These are phyloP conservation scores for Hypena proboscidalis DNA, from an alignment of 2,888 invertebrate species.

Conservation along the genomic window DNA sequence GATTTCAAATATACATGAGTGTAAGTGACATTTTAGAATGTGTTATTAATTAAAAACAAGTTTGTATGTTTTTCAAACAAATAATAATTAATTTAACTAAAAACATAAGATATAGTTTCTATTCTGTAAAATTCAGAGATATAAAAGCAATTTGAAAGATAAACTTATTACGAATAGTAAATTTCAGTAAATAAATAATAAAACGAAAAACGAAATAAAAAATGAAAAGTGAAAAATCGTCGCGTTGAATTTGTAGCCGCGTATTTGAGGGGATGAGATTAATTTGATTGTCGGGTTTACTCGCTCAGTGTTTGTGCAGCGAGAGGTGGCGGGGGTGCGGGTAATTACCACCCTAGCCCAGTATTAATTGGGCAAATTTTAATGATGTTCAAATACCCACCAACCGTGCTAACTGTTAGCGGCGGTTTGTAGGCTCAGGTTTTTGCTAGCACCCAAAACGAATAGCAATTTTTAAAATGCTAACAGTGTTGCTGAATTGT, in stretches of 20 bases:
- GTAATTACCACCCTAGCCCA: conserved; percentile 56
- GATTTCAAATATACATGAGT: no score
- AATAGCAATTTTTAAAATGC: neutral
- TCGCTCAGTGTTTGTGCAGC: conserved; percentile 42
- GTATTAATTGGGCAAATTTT: conserved; percentile 72
- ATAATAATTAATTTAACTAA: no score
- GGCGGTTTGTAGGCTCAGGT: conserved; percentile 15
- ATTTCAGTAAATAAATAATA: no score
- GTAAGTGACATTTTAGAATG: no score
- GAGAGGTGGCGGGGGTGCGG: conserved; percentile 37
- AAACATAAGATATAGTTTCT: no score
- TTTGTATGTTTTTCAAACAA: no score
- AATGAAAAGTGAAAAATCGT: conserved; percentile 11
- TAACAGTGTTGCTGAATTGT: no score
- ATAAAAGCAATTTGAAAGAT: no score
- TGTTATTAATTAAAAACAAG: no score
- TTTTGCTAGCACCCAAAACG: conserved; percentile 4
- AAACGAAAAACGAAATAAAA: conserved; percentile 9
- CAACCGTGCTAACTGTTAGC: conserved; percentile 29
- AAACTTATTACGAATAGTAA: no score
- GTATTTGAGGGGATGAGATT: conserved; percentile 44
- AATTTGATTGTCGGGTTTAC: conserved; percentile 55
- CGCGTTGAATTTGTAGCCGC: conserved; percentile 11
- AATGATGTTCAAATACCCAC: conserved; percentile 68
- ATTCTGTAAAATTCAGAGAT: no score